Base-by-base conservation (phyloP, 2,797 vertebrate species). In the Clarias platycephalus region DNA sequence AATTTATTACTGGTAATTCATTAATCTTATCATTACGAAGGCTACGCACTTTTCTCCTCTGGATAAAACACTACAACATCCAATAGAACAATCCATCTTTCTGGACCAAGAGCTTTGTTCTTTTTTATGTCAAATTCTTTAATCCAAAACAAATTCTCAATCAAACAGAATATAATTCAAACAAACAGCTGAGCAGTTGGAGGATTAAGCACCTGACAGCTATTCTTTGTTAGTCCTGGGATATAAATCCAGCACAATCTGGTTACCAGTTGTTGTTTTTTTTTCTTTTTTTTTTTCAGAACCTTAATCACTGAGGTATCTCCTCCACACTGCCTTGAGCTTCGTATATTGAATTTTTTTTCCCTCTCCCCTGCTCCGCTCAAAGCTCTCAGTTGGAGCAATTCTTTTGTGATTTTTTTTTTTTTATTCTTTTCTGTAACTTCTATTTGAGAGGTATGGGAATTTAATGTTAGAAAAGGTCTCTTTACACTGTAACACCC, bases 401-500 rank as follows among this genome's bases (percentile, higher is more conserved):
- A 68, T 72, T 74, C n/a, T 62, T 71, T 78, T 75, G 34, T 34
- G 34, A 0, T 9, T 0, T 9, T 49, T 49, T 49, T 57, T 60
- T 20, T 67, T 18, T 70, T 80, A 86, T 53, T 87, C 34, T 15
- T 53, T 85, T 82, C 20, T 82, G 34, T 60, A 64, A 40, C 28
- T 67, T 82, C 71, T 60, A 75, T 60, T 80, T 83, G 60, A 80
- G 85, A 83, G 66, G 75, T 86, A 70, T 85, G 83, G 77, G 79
- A 88, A 77, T 85, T 85, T 81, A 81, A 12, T 67, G 78, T 86
- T 66, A 82, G 75, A 84, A 74, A 66, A 84, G 75, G 75, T 58
- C 71, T 81, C 82, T 85, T 71, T 84, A 82, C 80, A 71, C 18
- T 31, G 60, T 85, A 79, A 79, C 28, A 31, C 37, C 85, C 87